Evolutionary conservation across 2,797 vertebrate species (phyloP).

Genomic region (Helarctos malayanus): DNA sequence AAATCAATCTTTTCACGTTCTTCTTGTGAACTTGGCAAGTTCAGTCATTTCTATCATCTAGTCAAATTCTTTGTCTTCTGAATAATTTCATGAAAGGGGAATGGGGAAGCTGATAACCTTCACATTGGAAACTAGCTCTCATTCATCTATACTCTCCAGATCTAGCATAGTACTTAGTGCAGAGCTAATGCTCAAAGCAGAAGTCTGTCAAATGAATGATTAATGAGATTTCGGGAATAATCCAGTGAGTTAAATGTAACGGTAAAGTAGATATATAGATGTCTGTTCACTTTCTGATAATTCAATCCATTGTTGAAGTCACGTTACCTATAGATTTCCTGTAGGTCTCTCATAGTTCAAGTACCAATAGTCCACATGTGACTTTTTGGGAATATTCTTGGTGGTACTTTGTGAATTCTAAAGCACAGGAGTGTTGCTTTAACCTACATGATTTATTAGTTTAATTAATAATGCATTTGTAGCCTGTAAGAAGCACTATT

Average conservation of each 20-base stretch:
- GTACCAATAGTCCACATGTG: neutral
- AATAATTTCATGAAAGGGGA: neutral
- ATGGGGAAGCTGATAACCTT: neutral
- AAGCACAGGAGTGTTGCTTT: constrained; percentile 3
- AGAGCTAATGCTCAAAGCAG: neutral
- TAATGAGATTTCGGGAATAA: neutral
- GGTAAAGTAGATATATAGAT: neutral
- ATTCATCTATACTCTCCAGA: neutral
- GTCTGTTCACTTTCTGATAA: constrained; percentile 16
- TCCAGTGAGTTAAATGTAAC: neutral
- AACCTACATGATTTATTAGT: neutral
- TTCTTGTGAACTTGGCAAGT: neutral
- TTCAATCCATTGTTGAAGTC: neutral
- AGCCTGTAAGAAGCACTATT: neutral
- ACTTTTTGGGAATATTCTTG: neutral
- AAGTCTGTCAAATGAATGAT: constrained; percentile 11
- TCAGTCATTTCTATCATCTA: neutral
- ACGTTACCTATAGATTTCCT: neutral
- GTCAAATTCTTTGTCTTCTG: neutral
- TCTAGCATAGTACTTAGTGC: neutral
- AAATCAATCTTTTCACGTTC: constrained; percentile 48
- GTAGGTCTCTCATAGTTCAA: neutral
- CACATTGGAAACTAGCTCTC: neutral
- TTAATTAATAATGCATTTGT: neutral
- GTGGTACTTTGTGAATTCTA: neutral